phyloP scores from a whole-genome alignment of 2,797 vertebrate genomes.

The Myotis findleyi region DNA sequence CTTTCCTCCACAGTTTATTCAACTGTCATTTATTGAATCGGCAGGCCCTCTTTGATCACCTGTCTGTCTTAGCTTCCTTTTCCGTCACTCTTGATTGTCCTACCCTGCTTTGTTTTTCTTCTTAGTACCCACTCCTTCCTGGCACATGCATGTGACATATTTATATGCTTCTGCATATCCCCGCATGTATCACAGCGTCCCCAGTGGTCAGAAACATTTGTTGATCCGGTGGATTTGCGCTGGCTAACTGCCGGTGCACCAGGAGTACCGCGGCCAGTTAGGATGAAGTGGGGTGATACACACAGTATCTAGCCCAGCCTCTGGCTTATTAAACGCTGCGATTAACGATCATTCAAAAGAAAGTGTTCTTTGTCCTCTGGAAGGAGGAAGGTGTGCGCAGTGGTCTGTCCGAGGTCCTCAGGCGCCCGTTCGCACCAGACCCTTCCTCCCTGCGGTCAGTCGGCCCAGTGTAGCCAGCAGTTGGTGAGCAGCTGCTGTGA shows the following conservation, averaged over 20 bases:
- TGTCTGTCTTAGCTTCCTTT: background rate
- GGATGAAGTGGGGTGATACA: background rate
- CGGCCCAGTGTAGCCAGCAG: background rate
- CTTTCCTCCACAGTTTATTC: background rate
- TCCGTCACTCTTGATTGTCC: accelerated
- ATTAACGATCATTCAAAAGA: background rate
- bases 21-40: accelerated
- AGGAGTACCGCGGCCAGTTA: background rate
- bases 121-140: background rate
- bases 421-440: background rate
- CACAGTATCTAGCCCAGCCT: no score
- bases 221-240: background rate
- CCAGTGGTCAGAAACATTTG: background rate
- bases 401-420: background rate
- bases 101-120: background rate
- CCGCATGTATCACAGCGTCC: accelerated
- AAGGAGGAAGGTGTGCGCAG: background rate
- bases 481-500: background rate
- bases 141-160: accelerated
- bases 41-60: background rate
- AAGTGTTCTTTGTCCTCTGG: background rate
- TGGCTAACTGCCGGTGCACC: background rate
- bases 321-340: background rate
- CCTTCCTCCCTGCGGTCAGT: background rate
- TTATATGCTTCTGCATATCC: no score